These are phyloP conservation scores for Hemibagrus wyckioides DNA, from an alignment of 2,113 vertebrate genomes.

Conservation along the genomic window DNA sequence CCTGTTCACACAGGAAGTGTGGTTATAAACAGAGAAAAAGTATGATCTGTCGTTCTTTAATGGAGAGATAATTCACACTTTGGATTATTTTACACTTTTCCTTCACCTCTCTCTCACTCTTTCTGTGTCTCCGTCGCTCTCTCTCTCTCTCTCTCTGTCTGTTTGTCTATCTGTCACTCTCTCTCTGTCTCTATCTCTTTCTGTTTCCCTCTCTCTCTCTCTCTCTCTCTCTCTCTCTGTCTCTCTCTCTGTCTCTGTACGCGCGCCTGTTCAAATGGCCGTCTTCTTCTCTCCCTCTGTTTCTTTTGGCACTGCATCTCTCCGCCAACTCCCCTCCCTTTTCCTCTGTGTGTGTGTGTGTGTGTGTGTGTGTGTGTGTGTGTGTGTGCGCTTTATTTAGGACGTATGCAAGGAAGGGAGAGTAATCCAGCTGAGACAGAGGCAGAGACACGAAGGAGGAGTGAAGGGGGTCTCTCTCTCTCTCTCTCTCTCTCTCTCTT, in stretches of 20 bases:
- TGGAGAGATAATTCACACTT: no score
- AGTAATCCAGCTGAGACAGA: slow-evolving; percentile 67
- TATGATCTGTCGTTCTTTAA: no score
- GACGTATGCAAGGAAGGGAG: slow-evolving; percentile 71
- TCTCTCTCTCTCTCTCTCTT: neutral
- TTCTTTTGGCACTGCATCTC: slow-evolving; percentile 34
- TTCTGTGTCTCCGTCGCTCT: no score
- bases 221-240: no score
- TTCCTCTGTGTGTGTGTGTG: slow-evolving; percentile 20
- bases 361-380: neutral
- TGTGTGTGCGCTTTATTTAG: slow-evolving; percentile 71
- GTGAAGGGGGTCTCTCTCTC: slow-evolving; percentile 42
- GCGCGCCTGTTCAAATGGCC: slow-evolving; percentile 30
- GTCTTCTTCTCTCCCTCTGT: slow-evolving; percentile 21
- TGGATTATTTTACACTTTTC: no score
- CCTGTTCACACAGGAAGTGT: no score
- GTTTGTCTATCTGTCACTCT: no score
- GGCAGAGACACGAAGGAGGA: slow-evolving; percentile 45
- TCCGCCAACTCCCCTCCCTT: slow-evolving; percentile 60
- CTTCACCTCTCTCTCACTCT: no score
- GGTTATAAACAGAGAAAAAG: no score
- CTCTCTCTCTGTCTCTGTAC: slow-evolving; percentile 45
- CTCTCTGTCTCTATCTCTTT: no score
- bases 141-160: no score
- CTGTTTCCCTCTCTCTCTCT: no score